A percentile compares a stretch with the other conserved stretches of the same genome.
These are phyloP conservation scores for Acomys russatus DNA, from an alignment of 2,797 vertebrate species.

Conservation along the genomic window DNA sequence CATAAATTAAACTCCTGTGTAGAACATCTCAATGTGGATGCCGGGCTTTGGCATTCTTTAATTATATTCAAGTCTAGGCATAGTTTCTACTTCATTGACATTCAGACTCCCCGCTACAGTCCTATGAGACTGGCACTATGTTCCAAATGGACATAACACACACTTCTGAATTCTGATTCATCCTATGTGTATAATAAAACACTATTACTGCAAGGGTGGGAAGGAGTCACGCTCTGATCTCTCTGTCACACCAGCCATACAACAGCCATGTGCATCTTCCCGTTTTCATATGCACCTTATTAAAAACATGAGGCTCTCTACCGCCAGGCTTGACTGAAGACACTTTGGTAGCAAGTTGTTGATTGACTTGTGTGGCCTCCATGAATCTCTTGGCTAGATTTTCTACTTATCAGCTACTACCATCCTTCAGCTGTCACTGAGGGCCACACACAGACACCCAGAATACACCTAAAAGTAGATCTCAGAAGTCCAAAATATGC, in stretches of 20 bases:
- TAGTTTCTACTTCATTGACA: conserved; percentile 78
- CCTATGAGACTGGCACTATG: conserved; percentile 62
- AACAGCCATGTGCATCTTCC: background rate
- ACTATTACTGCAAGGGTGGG: conserved; percentile 2
- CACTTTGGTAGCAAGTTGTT: conserved; percentile 1
- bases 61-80: conserved; percentile 73
- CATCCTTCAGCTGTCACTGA: background rate
- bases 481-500: conserved; percentile 65
- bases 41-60: conserved; percentile 76
- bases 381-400: background rate
- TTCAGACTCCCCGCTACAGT: conserved; percentile 67
- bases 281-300: conserved; percentile 20
- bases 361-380: background rate
- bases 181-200: conserved; percentile 40
- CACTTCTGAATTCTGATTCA: conserved; percentile 62
- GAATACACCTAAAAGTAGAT: conserved; percentile 1
- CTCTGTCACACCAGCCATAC: background rate
- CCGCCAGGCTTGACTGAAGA: conserved; percentile 57
- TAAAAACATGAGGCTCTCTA: conserved; percentile 62
- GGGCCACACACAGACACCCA: conserved; percentile 52
- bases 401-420: background rate
- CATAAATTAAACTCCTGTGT: conserved; percentile 70
- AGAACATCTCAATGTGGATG: conserved; percentile 69
- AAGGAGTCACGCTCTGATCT: background rate
- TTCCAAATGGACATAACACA: conserved; percentile 27